Evolutionary conservation across 64 coral and sea anemone species (phyloP).

Genomic region (Platygyra sinensis): DNA sequence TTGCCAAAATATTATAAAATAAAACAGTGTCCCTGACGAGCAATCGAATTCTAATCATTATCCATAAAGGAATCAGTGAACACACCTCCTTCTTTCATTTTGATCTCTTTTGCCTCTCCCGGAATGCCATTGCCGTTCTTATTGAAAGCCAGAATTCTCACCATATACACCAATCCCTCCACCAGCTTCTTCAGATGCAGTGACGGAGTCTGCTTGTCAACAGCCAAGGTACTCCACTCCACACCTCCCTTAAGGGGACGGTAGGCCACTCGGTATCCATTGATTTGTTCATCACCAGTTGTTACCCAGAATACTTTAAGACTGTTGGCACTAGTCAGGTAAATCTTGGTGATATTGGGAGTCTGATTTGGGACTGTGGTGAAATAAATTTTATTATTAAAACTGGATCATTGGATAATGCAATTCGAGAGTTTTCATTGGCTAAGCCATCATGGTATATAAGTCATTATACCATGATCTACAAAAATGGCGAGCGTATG

Average conservation of each 20-base stretch:
- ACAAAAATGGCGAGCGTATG: no score
- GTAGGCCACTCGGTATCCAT: neutral
- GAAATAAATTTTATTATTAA: neutral
- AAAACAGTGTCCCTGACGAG: no score
- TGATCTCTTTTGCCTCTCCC: neutral
- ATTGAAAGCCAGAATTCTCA: conserved; percentile 20
- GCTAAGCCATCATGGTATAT: no score
- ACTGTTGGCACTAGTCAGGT: neutral
- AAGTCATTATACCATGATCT: no score
- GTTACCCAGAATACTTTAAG: neutral
- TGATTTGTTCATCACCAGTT: neutral
- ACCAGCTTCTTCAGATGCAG: neutral
- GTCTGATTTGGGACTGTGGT: conserved; percentile 11
- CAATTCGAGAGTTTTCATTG: no score
- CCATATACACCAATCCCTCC: neutral
- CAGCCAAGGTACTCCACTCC: neutral
- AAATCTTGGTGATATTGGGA: conserved; percentile 1
- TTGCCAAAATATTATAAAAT: no score
- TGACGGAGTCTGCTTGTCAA: neutral
- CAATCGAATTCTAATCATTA: no score
- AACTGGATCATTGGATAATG: no score
- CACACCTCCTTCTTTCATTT: neutral
- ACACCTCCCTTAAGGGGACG: neutral
- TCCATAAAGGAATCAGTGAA: no score
- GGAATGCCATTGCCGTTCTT: neutral